Conservation (phyloP, 2,113 vertebrate species). For the Dasypus novemcinctus region DNA sequence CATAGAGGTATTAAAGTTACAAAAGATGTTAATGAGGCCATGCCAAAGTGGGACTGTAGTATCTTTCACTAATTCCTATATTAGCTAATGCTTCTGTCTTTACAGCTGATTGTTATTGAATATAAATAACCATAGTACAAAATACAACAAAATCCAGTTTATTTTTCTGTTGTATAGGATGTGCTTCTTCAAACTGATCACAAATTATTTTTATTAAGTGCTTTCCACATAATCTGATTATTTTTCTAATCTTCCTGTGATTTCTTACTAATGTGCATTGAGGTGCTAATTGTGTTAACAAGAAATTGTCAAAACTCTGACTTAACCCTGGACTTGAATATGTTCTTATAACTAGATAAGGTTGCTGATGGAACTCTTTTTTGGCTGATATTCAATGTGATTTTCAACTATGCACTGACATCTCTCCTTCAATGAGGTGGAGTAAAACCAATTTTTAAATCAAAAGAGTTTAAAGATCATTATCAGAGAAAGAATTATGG, state of each 20-base stretch:
- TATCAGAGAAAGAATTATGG: too few species aligned
- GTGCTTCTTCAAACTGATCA: not conserved
- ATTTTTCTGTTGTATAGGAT: not conserved
- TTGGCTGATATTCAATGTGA: not conserved
- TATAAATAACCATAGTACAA: not conserved
- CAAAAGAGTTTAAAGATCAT: not conserved
- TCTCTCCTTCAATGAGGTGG: not conserved
- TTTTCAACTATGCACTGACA: not conserved
- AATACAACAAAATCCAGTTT: not conserved
- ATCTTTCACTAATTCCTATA: not conserved
- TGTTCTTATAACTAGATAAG: not conserved
- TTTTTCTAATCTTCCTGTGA: not conserved
- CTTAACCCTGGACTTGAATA: not conserved
- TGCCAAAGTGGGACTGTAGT: not conserved
- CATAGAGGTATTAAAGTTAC: not conserved
- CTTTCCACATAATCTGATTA: not conserved
- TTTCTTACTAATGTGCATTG: not conserved
- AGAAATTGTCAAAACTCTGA: not conserved
- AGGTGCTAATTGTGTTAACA: not conserved
- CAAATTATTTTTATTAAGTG: not conserved
- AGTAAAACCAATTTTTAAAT: not conserved
- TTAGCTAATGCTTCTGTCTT: not conserved
- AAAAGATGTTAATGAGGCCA: constrained; percentile 20
- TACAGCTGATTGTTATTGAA: not conserved
- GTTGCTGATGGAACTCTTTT: not conserved